These are phyloP conservation scores for Liasis olivaceus DNA, from an alignment of 2,797 vertebrate species.

Conservation along the genomic window DNA sequence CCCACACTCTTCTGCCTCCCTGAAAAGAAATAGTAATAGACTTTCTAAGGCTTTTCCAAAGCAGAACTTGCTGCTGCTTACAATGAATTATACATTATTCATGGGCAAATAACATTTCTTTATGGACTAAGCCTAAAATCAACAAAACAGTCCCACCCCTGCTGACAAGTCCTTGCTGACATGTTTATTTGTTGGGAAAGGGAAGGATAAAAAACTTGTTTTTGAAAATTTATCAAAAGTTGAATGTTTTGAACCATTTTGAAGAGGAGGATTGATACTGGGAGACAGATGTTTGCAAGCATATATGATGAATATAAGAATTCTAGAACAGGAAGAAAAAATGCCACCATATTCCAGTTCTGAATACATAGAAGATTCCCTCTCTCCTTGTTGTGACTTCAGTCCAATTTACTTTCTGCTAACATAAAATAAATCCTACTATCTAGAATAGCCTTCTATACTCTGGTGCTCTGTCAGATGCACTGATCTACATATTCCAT, in stretches of 20 bases:
- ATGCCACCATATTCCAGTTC: not conserved
- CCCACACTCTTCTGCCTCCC: slow-evolving; percentile 57
- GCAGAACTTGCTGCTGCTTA: slow-evolving; percentile 69
- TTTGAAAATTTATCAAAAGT: slow-evolving; percentile 30
- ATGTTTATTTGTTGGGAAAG: not conserved
- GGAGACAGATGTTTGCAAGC: slow-evolving; percentile 5
- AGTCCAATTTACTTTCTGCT: not conserved
- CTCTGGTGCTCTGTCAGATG: not conserved
- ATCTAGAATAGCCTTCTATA: not conserved
- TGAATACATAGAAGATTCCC: not conserved
- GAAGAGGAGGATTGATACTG: not conserved
- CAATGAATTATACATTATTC: slow-evolving; percentile 67
- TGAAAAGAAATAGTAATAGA: slow-evolving; percentile 66
- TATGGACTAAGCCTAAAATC: slow-evolving; percentile 46
- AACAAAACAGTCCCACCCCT: slow-evolving; percentile 57
- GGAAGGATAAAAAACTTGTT: slow-evolving; percentile 12
- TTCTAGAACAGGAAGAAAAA: not conserved
- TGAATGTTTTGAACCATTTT: slow-evolving; percentile 6
- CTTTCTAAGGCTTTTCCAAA: slow-evolving; percentile 71
- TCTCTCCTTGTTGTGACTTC: not conserved
- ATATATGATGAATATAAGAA: slow-evolving; percentile 16
- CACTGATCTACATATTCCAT: not conserved
- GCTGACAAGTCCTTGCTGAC: slow-evolving; percentile 53
- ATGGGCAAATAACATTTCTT: slow-evolving; percentile 68
- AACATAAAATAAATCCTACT: not conserved